Conservation (phyloP, 1,140 invertebrate genomes). For the Bombus breviceps region DNA sequence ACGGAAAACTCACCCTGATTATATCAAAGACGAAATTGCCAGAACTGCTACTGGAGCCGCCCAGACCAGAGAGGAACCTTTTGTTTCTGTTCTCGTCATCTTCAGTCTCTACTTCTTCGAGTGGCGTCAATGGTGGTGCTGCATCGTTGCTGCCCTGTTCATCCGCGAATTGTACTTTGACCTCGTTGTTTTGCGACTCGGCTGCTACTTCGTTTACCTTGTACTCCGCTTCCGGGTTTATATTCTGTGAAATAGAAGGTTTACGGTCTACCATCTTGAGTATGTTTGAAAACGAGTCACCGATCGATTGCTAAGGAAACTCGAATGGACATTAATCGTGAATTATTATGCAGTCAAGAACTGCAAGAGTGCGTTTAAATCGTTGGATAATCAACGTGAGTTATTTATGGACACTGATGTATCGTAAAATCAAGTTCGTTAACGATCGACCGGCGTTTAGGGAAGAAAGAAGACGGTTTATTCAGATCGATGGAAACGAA, state of each 20-base stretch:
- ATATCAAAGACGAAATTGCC: conserved; percentile 94
- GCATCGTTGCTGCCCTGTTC: conserved; percentile 82
- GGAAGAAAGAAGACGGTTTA: accelerated
- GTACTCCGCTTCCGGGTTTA: conserved; percentile 80
- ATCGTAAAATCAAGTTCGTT: background rate
- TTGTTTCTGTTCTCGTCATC: conserved; percentile 92
- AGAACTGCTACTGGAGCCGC: conserved; percentile 83
- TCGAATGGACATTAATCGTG: too few relatives aligned
- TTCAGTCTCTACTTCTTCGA: conserved; percentile 85
- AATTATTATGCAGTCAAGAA: background rate
- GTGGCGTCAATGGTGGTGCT: conserved; percentile 81
- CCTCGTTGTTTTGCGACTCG: conserved; percentile 86
- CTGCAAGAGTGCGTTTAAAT: too few relatives aligned
- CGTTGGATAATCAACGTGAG: background rate
- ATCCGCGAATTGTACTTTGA: conserved; percentile 86
- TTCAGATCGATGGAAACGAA: background rate
- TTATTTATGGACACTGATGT: background rate
- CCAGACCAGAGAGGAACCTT: conserved; percentile 86
- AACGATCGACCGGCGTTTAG: conserved; percentile 16
- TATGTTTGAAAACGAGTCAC: too few relatives aligned
- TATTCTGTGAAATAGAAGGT: conserved; percentile 72
- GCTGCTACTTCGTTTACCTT: conserved; percentile 79
- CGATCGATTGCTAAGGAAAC: conserved; percentile 14
- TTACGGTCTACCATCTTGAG: conserved; percentile 1
- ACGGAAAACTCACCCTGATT: conserved; percentile 87